Evolutionary conservation across 1,140 invertebrate species (phyloP).

Genomic region (Bradynema listronoti): DNA sequence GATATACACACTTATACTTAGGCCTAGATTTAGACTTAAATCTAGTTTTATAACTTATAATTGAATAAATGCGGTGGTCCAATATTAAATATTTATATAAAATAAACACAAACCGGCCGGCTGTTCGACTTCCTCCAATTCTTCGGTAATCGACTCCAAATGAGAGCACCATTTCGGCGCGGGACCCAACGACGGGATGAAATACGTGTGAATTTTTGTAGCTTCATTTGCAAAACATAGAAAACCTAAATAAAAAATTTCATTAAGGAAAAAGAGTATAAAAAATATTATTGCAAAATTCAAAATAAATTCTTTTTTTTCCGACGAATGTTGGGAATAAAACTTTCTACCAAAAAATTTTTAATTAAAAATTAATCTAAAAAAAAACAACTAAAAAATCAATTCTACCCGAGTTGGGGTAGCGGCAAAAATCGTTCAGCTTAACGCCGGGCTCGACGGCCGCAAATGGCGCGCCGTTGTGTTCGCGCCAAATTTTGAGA

Average conservation of each 20-base stretch:
- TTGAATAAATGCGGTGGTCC: too few species aligned
- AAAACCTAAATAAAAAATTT: conserved; percentile 62
- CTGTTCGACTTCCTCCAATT: conserved; percentile 72
- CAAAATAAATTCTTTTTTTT: too few species aligned
- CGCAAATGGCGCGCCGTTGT: conserved; percentile 85
- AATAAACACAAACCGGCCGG: conserved; percentile 6
- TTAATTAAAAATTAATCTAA: too few species aligned
- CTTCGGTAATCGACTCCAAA: conserved; percentile 90
- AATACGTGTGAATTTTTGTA: conserved; percentile 86
- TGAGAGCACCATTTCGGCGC: conserved; percentile 95
- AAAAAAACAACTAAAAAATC: conserved; percentile 8
- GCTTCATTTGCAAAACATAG: conserved; percentile 89
- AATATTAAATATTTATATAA: neutral
- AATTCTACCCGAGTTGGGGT: conserved; percentile 70
- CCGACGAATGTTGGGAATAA: too few species aligned
- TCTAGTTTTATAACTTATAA: too few species aligned
- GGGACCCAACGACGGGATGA: conserved; percentile 84
- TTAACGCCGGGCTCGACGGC: conserved; percentile 74
- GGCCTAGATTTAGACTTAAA: too few species aligned
- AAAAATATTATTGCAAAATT: too few species aligned
- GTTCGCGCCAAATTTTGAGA: conserved; percentile 87
- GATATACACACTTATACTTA: too few species aligned
- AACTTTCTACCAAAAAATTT: too few species aligned
- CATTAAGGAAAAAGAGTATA: conserved; percentile 7
- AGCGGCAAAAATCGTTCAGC: conserved; percentile 82